Evolutionary conservation across 2,888 invertebrate species (phyloP).

Genomic region (Chesias legatella): DNA sequence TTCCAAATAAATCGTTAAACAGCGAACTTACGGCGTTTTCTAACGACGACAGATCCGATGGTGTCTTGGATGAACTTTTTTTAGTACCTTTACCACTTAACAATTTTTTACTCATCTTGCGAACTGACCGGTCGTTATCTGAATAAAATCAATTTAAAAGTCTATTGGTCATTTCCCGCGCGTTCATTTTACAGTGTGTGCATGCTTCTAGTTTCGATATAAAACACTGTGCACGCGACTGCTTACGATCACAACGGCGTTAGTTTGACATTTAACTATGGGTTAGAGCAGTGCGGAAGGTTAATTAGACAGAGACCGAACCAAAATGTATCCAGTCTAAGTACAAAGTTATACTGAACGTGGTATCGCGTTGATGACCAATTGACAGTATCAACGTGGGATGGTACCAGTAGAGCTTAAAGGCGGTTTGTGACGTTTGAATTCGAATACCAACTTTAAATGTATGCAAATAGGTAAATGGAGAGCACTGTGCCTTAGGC

Average conservation of each 20-base stretch:
- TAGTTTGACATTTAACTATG: constrained; percentile 42
- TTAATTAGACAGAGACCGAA: constrained; percentile 38
- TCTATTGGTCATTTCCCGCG: constrained; percentile 21
- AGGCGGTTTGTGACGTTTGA: too few species aligned
- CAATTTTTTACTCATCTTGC: constrained; percentile 41
- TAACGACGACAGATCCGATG: constrained; percentile 11
- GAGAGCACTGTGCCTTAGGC: too few species aligned
- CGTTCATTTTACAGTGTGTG: constrained; percentile 43
- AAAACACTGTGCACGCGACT: constrained; percentile 38
- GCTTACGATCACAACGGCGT: constrained; percentile 33
- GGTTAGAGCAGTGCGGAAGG: constrained; percentile 41
- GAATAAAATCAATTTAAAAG: not conserved
- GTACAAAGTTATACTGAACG: constrained; percentile 10
- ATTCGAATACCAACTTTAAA: too few species aligned
- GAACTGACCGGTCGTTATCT: constrained; percentile 10
- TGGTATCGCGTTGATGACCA: constrained; percentile 11
- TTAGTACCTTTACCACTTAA: constrained; percentile 31
- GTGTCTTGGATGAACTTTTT: constrained; percentile 30
- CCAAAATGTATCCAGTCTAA: constrained; percentile 14
- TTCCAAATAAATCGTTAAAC: not conserved
- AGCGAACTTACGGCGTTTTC: constrained; percentile 21
- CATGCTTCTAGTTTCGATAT: constrained; percentile 32
- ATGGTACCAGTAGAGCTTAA: too few species aligned
- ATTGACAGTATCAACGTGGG: not conserved
- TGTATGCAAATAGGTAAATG: too few species aligned